Evolutionary conservation across 2,888 invertebrate genomes (phyloP).

Genomic region (Ecliptopera silaceata): DNA sequence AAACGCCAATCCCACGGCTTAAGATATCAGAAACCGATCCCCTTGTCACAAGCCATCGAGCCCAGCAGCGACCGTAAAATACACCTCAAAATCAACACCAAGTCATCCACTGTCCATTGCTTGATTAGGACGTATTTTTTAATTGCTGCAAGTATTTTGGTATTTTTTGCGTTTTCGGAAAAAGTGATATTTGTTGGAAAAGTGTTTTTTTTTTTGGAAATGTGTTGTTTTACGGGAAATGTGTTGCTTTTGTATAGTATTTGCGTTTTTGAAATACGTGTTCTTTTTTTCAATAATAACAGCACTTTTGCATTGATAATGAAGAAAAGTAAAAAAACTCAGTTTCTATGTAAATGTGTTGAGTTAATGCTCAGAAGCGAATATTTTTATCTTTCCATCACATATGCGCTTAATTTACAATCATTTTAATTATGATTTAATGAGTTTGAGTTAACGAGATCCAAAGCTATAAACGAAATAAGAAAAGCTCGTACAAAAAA

Average conservation of each 20-base stretch:
- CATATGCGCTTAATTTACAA: too few relatives aligned
- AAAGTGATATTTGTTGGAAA: background rate
- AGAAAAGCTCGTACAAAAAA: too few relatives aligned
- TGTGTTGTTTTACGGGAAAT: background rate
- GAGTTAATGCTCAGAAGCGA: too few relatives aligned
- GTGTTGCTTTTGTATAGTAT: background rate
- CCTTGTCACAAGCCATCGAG: constrained; percentile 76
- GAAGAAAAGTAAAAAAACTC: too few relatives aligned
- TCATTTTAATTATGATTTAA: too few relatives aligned
- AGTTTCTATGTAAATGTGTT: too few relatives aligned
- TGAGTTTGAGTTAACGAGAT: too few relatives aligned
- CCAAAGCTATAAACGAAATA: too few relatives aligned
- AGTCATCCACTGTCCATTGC: constrained; percentile 58
- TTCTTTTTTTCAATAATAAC: too few relatives aligned
- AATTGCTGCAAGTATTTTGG: constrained; percentile 27
- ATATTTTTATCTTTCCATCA: too few relatives aligned
- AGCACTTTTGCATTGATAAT: too few relatives aligned
- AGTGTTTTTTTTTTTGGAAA: background rate
- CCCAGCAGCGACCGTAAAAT: constrained; percentile 75
- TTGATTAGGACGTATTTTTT: constrained; percentile 50
- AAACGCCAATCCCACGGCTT: constrained; percentile 61
- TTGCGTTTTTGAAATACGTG: background rate
- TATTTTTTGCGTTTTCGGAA: background rate
- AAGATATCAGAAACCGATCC: constrained; percentile 70
- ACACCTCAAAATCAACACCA: constrained; percentile 73